phyloP scores from a whole-genome alignment of 2,888 invertebrate species.

The Apodemia mormo region DNA sequence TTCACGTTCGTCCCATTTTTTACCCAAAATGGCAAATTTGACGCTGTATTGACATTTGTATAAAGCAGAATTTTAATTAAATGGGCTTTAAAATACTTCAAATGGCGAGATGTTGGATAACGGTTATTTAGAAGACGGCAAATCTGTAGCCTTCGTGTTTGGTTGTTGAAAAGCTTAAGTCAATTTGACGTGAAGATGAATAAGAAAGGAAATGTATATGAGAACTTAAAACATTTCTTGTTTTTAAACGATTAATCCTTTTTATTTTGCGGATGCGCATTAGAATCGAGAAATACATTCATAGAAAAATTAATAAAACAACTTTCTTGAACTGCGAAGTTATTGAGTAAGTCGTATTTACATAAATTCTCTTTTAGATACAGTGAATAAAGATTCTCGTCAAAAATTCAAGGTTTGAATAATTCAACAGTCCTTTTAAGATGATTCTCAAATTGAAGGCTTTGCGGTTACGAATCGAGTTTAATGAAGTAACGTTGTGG shows the following conservation, averaged over 20 bases:
- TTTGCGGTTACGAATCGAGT: constrained; percentile 55
- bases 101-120: too few relatives aligned
- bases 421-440: constrained; percentile 68
- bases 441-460: constrained; percentile 70
- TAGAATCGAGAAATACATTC: constrained; percentile 9
- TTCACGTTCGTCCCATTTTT: too few relatives aligned
- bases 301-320: constrained; percentile 18
- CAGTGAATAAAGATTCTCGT: constrained; percentile 58
- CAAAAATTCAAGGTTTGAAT: constrained; percentile 71
- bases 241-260: not conserved
- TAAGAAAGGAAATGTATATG: too few relatives aligned
- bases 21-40: too few relatives aligned
- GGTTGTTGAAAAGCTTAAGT: too few relatives aligned
- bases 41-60: too few relatives aligned
- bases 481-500: constrained; percentile 61
- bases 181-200: too few relatives aligned
- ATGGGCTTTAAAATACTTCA: too few relatives aligned
- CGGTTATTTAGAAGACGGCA: too few relatives aligned
- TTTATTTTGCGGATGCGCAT: not conserved
- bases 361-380: constrained; percentile 63
- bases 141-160: too few relatives aligned
- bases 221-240: too few relatives aligned
- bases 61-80: too few relatives aligned
- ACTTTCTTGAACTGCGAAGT: constrained; percentile 34
- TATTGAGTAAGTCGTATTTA: constrained; percentile 54